Evolutionary conservation across 2,888 invertebrate genomes (phyloP), one percentile per base, ranked within the genome.

Genomic region (Caenorhabditis sulstoni): DNA sequence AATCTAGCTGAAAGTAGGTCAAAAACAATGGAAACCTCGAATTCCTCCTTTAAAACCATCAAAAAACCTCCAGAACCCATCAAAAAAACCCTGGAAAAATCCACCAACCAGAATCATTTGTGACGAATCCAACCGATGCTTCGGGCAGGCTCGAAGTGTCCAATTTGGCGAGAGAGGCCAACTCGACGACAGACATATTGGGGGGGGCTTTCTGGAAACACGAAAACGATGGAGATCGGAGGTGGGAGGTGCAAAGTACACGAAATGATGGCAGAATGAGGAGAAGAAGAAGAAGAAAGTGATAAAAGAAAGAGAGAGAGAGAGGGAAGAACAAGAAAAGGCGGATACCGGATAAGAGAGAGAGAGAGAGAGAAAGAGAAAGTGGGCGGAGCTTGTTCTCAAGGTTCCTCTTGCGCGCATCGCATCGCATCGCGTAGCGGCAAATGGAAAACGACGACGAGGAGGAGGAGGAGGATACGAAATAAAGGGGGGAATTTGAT

Each of bases 101-200:
- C n/a, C 11, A 20, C 47, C 22, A n/a, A 74, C 61, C 61, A n/a
- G 58, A 23, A 12, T 35, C 61, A 41, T 50, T 66, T 16, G 64
- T 62, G 41, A 74, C 74, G n/a, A 62, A 29, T 16, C 66, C 77
- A 29, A 71, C 77, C 16, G 53, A 59, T 20, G 77, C 59, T 22
- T 79, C 74, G 39, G 74, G 62, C 20, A 79, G 45, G n/a, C 55
- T 68, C 39, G 58, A 49, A 39, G 61, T 59, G 23, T 65, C 67
- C 45, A 67, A 35, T 20, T 52, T 53, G 67, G 44, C 61, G 23
- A 71, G 44, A 4, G 65, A 35, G 35, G 61, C 58, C 22, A 78
- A 18, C 65, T 78, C 59, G n/a, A 52, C 41, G 16, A 58, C 64
- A 14, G 62, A 68, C 62, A 61, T 68, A 44, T 11, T 53, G n/a